A percentile compares a stretch with the other conserved stretches of the same genome.
Conservation (phyloP, 53 echinoderm and acorn worm species). For the Glandiceps talaboti region DNA sequence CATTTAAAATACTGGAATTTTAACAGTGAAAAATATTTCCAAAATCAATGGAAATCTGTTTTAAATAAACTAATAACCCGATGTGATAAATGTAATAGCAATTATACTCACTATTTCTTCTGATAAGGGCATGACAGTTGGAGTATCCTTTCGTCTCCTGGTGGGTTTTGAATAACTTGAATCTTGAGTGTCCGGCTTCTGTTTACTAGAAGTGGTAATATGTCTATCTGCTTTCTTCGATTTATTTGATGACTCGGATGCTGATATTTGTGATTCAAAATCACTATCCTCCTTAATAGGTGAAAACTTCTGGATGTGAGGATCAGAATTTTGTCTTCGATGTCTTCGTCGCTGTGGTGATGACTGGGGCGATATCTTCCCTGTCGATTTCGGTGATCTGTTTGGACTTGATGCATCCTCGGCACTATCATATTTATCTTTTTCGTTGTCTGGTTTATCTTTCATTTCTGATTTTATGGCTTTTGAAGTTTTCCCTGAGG, state of each 20-base stretch:
- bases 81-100: too few relatives aligned
- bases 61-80: too few relatives aligned
- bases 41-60: too few relatives aligned
- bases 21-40: too few relatives aligned
- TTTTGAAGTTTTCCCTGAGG: neutral
- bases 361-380: conserved; percentile 32
- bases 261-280: conserved; percentile 21
- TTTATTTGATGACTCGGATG: neutral
- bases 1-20: too few relatives aligned
- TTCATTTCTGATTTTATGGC: neutral
- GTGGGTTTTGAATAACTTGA: neutral
- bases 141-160: conserved; percentile 6
- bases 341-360: conserved; percentile 42
- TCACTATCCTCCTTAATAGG: conserved; percentile 72
- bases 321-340: conserved; percentile 39
- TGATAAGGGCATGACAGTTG: conserved; percentile 5
- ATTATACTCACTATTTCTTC: neutral
- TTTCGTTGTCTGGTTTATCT: neutral
- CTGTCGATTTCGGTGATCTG: conserved; percentile 15
- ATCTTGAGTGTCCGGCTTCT: neutral
- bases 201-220: neutral
- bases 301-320: conserved; percentile 50
- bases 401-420: neutral
- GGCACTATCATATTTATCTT: neutral
- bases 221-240: neutral